phyloP scores from a whole-genome alignment of 1,140 invertebrate species.

The Bombus fervidus region DNA sequence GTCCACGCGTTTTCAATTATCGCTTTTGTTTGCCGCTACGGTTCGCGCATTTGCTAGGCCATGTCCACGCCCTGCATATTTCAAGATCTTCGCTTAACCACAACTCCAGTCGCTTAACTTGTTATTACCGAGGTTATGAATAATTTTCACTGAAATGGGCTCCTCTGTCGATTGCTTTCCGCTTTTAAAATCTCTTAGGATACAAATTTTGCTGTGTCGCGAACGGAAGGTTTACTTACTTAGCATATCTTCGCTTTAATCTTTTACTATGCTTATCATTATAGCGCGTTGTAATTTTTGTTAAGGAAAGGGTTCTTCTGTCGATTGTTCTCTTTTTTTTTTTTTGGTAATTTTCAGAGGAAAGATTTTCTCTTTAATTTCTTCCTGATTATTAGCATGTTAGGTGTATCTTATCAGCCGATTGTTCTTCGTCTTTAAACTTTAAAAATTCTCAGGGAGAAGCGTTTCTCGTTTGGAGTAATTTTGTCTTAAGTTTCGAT shows the following conservation, averaged over 20 bases:
- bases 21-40: neutral
- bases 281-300: too few species aligned
- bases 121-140: neutral
- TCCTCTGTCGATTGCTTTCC: neutral
- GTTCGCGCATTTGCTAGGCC: neutral
- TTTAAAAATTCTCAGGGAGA: neutral
- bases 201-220: neutral
- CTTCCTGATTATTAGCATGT: too few species aligned
- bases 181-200: neutral
- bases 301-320: neutral
- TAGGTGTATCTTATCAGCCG: too few species aligned
- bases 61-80: neutral
- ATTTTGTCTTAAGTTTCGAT: neutral
- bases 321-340: neutral
- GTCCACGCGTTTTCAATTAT: slow-evolving; percentile 23
- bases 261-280: too few species aligned
- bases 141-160: neutral
- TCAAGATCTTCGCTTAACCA: neutral
- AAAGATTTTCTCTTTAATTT: too few species aligned
- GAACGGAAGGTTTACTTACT: too few species aligned
- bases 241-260: too few species aligned
- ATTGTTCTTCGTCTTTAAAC: too few species aligned
- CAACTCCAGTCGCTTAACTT: neutral
- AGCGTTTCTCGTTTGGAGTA: neutral
- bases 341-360: neutral